phyloP scores from a whole-genome alignment of 2,888 invertebrate species.

The Hydroisotoma schaefferi region DNA sequence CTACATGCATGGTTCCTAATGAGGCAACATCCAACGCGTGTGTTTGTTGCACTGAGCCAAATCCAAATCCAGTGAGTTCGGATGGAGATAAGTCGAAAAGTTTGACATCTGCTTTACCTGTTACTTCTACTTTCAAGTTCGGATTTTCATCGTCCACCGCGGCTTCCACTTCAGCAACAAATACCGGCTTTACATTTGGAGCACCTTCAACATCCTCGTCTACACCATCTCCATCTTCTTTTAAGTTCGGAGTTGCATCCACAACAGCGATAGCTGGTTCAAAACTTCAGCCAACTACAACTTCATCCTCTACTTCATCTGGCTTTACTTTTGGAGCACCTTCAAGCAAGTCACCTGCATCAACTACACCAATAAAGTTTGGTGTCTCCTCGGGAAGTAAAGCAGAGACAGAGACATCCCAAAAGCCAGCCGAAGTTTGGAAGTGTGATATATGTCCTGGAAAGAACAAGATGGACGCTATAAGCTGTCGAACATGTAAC shows the following conservation, averaged over 20 bases:
- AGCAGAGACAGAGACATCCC: background rate
- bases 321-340: conserved; percentile 5
- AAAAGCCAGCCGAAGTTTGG: background rate
- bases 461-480: background rate
- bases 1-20: conserved; percentile 30
- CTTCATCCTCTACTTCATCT: background rate
- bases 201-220: background rate
- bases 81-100: background rate
- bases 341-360: conserved; percentile 8
- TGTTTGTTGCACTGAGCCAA: conserved; percentile 30
- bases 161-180: background rate
- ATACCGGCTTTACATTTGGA: background rate
- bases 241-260: background rate
- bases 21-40: conserved; percentile 15
- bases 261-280: background rate
- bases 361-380: conserved; percentile 4
- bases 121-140: conserved; percentile 28
- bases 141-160: conserved; percentile 6
- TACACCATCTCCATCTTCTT: background rate
- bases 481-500: background rate
- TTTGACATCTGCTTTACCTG: background rate
- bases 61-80: conserved; percentile 18
- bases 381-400: background rate
- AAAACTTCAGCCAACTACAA: background rate
- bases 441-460: background rate